These are phyloP conservation scores for Campoplex nolae DNA, from an alignment of 2,888 invertebrate species.

Conservation along the genomic window DNA sequence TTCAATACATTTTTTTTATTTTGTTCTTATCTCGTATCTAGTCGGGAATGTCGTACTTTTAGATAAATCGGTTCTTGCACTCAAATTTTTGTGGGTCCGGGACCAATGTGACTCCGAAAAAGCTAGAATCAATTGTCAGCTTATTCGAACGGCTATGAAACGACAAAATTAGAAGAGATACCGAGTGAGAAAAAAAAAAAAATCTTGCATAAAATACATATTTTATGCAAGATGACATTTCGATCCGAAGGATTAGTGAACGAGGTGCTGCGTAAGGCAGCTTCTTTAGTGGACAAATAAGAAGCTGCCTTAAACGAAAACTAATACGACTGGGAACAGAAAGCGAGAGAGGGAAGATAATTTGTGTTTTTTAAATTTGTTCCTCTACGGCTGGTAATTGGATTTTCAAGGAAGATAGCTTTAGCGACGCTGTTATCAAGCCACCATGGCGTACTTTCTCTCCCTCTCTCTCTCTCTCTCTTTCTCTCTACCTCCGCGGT, in stretches of 20 bases:
- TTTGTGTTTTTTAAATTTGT: slow-evolving; percentile 81
- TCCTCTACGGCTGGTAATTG: slow-evolving; percentile 81
- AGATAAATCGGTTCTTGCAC: no score
- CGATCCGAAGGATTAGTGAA: slow-evolving; percentile 17
- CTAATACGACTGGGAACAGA: slow-evolving; percentile 75
- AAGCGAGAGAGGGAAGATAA: slow-evolving; percentile 71
- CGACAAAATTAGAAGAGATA: neutral
- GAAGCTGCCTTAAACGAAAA: slow-evolving; percentile 57
- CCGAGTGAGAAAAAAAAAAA: neutral
- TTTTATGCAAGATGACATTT: slow-evolving; percentile 10
- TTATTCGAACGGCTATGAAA: neutral
- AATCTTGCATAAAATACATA: neutral
- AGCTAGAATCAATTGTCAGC: neutral
- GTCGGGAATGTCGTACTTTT: no score
- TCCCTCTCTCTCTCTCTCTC: neutral
- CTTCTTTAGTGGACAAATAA: slow-evolving; percentile 55
- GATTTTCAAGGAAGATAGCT: slow-evolving; percentile 81
- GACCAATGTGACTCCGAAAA: neutral
- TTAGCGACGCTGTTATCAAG: slow-evolving; percentile 76
- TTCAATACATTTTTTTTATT: no score
- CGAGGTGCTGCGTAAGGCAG: slow-evolving; percentile 24
- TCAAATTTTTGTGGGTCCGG: no score
- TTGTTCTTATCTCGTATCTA: no score
- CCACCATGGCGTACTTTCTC: slow-evolving; percentile 61
- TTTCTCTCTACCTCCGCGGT: slow-evolving; percentile 66